Conservation (phyloP, 2,113 vertebrate species). For the Melozone crissalis region DNA sequence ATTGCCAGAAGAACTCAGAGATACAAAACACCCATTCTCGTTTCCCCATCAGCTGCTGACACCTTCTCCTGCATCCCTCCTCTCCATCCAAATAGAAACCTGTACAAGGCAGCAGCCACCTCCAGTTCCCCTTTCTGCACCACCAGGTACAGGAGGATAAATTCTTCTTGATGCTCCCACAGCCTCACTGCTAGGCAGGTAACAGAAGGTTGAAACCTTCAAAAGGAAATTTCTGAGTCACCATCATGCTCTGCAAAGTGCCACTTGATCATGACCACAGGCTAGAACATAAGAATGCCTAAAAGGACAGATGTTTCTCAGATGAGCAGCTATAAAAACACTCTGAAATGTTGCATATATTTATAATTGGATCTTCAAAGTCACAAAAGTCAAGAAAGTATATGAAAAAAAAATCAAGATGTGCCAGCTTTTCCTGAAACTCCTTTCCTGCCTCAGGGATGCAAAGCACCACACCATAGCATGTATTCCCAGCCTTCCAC, state of each 20-base stretch:
- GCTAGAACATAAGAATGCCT: background rate
- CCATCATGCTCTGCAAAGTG: background rate
- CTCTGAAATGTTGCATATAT: background rate
- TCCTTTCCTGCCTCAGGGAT: background rate
- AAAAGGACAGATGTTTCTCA: background rate
- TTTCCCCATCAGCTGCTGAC: background rate
- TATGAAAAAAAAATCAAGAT: background rate
- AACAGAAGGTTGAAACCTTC: background rate
- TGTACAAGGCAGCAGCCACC: background rate
- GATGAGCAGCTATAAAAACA: background rate
- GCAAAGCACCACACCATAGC: background rate
- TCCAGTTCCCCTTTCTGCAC: background rate
- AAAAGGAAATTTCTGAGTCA: background rate
- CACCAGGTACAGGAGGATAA: background rate
- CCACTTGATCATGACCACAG: background rate
- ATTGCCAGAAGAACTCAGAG: background rate
- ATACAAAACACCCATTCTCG: background rate
- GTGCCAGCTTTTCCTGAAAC: background rate
- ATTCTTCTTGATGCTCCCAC: background rate
- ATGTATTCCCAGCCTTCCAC: background rate
- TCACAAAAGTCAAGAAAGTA: background rate
- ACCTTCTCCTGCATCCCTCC: background rate
- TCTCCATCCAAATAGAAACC: background rate
- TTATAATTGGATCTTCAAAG: background rate
- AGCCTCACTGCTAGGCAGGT: background rate